phyloP scores from a whole-genome alignment of 2,113 vertebrate species.

The Sarotherodon lohbergeri region DNA sequence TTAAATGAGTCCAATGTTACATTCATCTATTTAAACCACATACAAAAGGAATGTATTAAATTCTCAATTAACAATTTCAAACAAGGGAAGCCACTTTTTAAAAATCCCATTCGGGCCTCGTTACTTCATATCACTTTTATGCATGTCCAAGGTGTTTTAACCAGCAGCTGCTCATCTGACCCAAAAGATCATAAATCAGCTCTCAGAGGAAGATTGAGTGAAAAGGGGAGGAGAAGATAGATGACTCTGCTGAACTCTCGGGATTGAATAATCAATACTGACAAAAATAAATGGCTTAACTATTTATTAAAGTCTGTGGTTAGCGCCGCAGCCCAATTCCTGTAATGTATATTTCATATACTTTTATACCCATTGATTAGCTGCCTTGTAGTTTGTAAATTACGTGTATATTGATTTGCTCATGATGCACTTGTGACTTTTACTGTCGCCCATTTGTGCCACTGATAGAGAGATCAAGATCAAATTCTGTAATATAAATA shows the following conservation, averaged over 20 bases:
- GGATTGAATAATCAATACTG: constrained; percentile 65
- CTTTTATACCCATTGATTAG: constrained; percentile 63
- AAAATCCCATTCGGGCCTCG: constrained; percentile 11
- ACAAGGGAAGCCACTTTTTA: not conserved
- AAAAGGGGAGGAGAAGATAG: constrained; percentile 51
- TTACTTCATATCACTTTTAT: constrained; percentile 13
- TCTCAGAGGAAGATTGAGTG: constrained; percentile 28
- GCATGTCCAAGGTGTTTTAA: constrained; percentile 42
- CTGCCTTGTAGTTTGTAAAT: constrained; percentile 63
- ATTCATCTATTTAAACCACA: not conserved
- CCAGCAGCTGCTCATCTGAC: constrained; percentile 45
- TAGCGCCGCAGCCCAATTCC: not conserved
- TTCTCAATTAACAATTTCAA: not conserved
- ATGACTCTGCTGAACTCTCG: constrained; percentile 50
- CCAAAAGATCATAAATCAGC: constrained; percentile 48
- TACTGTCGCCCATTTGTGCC: constrained; percentile 20
- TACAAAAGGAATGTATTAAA: not conserved
- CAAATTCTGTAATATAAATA: constrained; percentile 6
- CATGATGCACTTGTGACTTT: constrained; percentile 39
- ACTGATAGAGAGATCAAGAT: constrained; percentile 43
- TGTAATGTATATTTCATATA: constrained; percentile 66
- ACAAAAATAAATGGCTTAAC: constrained; percentile 57
- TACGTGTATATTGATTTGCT: constrained; percentile 57
- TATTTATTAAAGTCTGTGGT: constrained; percentile 52
- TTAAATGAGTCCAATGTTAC: not conserved